Percentiles rank a stretch among this genome's conserved stretches.
Evolutionary conservation across 2,113 vertebrate genomes (phyloP).

Genomic region (Hypanus sabinus): DNA sequence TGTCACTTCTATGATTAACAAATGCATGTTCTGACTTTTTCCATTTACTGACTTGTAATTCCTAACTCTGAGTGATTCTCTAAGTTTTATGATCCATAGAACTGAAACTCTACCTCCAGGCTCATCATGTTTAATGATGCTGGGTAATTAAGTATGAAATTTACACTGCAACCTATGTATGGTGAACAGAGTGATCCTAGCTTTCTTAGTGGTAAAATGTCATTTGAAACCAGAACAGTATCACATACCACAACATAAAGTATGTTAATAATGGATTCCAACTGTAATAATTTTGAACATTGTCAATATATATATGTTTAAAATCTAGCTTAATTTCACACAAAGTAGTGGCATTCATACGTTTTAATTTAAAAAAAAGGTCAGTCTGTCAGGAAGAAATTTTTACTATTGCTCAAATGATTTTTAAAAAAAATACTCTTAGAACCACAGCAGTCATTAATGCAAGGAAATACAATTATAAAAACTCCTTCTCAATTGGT

Average conservation of each 20-base stretch:
- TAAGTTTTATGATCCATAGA: neutral
- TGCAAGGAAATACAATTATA: neutral
- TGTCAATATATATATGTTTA: neutral
- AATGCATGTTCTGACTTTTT: conserved; percentile 7
- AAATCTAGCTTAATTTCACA: no score
- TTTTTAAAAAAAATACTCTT: neutral
- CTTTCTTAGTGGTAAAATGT: neutral
- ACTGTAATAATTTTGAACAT: neutral
- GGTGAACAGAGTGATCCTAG: neutral
- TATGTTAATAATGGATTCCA: neutral
- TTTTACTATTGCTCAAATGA: neutral
- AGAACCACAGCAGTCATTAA: neutral
- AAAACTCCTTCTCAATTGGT: neutral
- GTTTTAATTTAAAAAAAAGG: neutral
- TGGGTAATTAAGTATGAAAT: neutral
- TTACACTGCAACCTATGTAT: neutral
- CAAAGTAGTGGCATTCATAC: neutral
- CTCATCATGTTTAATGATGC: neutral
- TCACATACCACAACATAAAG: no score
- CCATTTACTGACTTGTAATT: neutral
- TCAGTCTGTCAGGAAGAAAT: neutral
- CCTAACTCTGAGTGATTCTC: neutral
- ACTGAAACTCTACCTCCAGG: neutral
- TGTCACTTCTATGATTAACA: neutral
- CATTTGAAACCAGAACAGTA: conserved; percentile 5